A percentile compares a stretch with the other conserved stretches of the same genome.
Conservation (phyloP, 2,797 vertebrate species). For the Sternotherus odoratus region DNA sequence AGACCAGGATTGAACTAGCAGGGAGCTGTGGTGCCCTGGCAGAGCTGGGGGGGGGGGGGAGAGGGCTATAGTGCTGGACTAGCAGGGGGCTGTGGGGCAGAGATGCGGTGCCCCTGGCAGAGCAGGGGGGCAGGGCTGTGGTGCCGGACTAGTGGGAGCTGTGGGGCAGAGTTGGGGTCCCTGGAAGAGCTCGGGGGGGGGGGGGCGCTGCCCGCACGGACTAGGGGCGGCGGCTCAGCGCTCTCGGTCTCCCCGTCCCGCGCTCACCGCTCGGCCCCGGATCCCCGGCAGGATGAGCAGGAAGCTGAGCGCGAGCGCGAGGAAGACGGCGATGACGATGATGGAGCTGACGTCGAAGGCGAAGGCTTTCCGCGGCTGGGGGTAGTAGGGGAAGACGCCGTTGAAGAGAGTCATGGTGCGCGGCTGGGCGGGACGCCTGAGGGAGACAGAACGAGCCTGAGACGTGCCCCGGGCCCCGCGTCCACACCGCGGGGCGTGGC, state of each 20-base stretch:
- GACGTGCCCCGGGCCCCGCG: too few relatives aligned
- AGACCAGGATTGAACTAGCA: too few relatives aligned
- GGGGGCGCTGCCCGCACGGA: too few relatives aligned
- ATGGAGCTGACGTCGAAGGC: slow-evolving; percentile 84
- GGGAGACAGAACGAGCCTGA: rapidly evolving
- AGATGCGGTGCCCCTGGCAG: too few relatives aligned
- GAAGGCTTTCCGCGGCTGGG: slow-evolving; percentile 83
- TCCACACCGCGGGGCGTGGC: too few relatives aligned
- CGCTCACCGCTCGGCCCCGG: slow-evolving; percentile 91
- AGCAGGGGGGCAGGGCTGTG: too few relatives aligned
- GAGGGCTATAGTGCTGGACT: background rate
- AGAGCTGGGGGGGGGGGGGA: background rate
- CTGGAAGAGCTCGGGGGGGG: too few relatives aligned
- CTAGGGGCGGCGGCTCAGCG: too few relatives aligned
- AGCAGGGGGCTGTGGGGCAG: too few relatives aligned
- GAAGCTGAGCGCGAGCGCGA: slow-evolving; percentile 84
- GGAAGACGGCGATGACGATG: slow-evolving; percentile 90
- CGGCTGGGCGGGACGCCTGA: background rate
- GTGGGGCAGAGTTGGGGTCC: too few relatives aligned
- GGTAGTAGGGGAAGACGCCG: slow-evolving; percentile 91
- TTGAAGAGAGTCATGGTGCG: slow-evolving; percentile 91
- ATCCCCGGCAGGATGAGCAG: slow-evolving; percentile 94
- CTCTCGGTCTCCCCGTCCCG: too few relatives aligned
- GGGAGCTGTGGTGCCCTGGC: too few relatives aligned
- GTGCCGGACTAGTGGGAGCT: background rate